A percentile compares a stretch with the other conserved stretches of the same genome.
These are phyloP conservation scores for Ennomos erosarius DNA, from an alignment of 2,888 invertebrate genomes.

Conservation along the genomic window DNA sequence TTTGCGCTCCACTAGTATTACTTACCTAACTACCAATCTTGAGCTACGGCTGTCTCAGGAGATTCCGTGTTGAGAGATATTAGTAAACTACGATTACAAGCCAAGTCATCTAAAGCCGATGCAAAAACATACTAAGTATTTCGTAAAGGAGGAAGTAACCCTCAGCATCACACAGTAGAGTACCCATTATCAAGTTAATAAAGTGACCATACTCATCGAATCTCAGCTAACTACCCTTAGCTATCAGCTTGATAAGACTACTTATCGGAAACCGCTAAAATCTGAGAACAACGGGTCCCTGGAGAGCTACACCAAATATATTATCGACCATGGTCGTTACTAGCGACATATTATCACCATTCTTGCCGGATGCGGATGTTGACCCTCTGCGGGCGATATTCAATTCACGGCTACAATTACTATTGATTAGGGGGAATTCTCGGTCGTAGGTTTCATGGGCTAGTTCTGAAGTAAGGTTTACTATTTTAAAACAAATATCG, in stretches of 20 bases:
- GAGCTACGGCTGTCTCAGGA: too few species aligned
- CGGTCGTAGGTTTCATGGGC: too few species aligned
- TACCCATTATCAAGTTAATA: slow-evolving; percentile 1
- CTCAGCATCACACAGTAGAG: not conserved
- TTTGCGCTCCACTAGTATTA: too few species aligned
- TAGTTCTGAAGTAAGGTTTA: too few species aligned
- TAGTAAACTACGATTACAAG: too few species aligned
- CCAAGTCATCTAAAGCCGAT: too few species aligned
- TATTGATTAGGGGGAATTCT: too few species aligned
- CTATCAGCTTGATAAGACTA: slow-evolving; percentile 25
- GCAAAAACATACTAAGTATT: not conserved
- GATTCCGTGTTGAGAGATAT: too few species aligned
- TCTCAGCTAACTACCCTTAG: slow-evolving; percentile 16
- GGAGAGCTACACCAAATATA: slow-evolving; percentile 20
- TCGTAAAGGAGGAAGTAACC: not conserved
- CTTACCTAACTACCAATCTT: too few species aligned
- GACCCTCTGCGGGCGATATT: slow-evolving; percentile 14
- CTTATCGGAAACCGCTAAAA: slow-evolving; percentile 36
- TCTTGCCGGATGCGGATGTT: slow-evolving; percentile 33
- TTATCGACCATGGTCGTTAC: slow-evolving; percentile 10
- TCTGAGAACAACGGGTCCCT: slow-evolving; percentile 22
- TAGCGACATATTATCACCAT: not conserved
- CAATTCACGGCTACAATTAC: slow-evolving; percentile 1
- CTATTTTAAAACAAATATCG: too few species aligned
- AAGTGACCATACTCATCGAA: slow-evolving; percentile 9